Evolutionary conservation across 23 tunicate genomes (phyloP).

Genomic region (Clavelina lepadiformis): DNA sequence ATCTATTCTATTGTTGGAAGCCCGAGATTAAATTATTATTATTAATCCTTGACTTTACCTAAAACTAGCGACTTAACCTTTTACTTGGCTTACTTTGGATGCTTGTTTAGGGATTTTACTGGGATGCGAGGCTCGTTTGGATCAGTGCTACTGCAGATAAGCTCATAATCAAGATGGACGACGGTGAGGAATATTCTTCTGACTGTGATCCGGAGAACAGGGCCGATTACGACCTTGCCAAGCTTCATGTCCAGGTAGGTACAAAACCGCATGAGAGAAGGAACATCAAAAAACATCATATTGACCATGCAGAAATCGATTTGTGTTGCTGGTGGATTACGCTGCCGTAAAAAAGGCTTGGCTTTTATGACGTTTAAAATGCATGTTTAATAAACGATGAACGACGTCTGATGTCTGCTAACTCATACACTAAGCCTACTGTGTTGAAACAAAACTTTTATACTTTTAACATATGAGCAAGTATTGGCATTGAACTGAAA

Average conservation of each 20-base stretch:
- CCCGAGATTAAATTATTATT: too few species aligned
- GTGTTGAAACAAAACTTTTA: too few species aligned
- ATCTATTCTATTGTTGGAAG: too few species aligned
- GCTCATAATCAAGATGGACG: slow-evolving; percentile 72
- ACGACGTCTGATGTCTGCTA: too few species aligned
- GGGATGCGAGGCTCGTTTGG: slow-evolving; percentile 86
- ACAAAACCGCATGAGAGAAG: neutral
- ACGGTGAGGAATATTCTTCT: slow-evolving; percentile 52
- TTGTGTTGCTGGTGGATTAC: neutral
- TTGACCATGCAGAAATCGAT: neutral
- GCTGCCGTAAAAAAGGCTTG: neutral
- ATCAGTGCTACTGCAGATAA: slow-evolving; percentile 44
- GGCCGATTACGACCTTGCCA: slow-evolving; percentile 64
- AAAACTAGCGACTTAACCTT: too few species aligned
- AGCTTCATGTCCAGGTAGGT: slow-evolving; percentile 79
- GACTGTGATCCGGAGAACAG: slow-evolving; percentile 37
- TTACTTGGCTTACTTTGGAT: neutral
- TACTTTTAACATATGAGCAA: too few species aligned
- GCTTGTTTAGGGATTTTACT: slow-evolving; percentile 68
- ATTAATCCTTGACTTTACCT: too few species aligned
- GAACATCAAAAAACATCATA: neutral
- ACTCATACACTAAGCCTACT: too few species aligned
- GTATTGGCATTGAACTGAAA: too few species aligned
- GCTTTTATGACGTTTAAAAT: neutral
- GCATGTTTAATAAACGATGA: too few species aligned